Percentiles rank a stretch among this genome's conserved stretches.
phyloP scores from a whole-genome alignment of 2,888 invertebrate species.

The Eupithecia exiguata region DNA sequence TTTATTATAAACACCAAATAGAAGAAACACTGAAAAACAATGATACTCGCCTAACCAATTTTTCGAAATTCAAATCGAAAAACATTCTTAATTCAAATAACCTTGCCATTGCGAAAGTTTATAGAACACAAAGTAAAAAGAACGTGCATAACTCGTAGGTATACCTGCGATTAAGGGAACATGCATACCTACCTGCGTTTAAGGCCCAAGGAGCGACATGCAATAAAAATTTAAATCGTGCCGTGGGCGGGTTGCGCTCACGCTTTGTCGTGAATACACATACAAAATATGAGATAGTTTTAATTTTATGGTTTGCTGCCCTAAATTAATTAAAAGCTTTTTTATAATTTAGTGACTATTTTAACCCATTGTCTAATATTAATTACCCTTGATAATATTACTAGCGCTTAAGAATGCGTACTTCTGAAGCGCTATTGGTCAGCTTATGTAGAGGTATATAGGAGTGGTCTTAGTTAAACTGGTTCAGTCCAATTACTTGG shows the following conservation, averaged over 20 bases:
- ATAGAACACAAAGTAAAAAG: constrained; percentile 10
- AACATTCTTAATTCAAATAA: background rate
- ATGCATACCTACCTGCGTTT: constrained; percentile 23
- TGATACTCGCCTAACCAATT: background rate
- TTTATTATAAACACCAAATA: background rate
- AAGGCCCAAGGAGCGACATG: constrained; percentile 46
- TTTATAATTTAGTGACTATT: background rate
- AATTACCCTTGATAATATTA: background rate
- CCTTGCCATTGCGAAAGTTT: constrained; percentile 1
- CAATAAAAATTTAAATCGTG: constrained; percentile 66
- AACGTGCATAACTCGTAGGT: background rate
- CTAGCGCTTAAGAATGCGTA: too few relatives aligned
- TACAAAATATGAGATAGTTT: constrained; percentile 5
- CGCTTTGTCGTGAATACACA: constrained; percentile 40
- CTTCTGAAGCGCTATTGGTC: background rate
- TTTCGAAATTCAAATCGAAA: background rate
- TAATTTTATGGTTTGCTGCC: background rate
- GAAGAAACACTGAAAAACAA: background rate
- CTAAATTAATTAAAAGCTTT: background rate
- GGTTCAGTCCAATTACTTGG: background rate
- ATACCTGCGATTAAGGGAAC: constrained; percentile 10
- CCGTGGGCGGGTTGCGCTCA: constrained; percentile 50
- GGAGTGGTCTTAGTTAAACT: background rate
- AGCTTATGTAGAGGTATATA: background rate
- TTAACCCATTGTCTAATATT: background rate